Conservation (phyloP, 2,797 vertebrate genomes). For the Eutrigla gurnardus region DNA sequence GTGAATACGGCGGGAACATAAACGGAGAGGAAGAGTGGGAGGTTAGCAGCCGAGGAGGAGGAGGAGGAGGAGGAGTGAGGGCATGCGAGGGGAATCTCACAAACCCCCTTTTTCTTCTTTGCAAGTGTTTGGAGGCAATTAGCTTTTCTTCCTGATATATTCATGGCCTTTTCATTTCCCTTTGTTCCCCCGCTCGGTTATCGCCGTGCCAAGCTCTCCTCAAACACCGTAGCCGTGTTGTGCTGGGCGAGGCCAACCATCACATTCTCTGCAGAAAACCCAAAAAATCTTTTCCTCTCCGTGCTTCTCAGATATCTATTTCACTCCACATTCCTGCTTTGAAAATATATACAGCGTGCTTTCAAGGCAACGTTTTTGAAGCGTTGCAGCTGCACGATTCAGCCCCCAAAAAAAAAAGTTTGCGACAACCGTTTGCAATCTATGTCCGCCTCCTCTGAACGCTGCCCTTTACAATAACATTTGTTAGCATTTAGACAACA, state of each 20-base stretch:
- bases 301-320: conserved; percentile 45
- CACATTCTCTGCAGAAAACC: conserved; percentile 65
- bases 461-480: conserved; percentile 42
- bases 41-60: conserved; percentile 38
- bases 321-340: conserved; percentile 49
- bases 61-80: neutral
- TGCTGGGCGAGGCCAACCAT: conserved; percentile 62
- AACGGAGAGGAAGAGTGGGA: conserved; percentile 40
- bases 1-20: conserved; percentile 42
- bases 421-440: conserved; percentile 19
- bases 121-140: conserved; percentile 71
- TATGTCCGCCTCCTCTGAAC: conserved; percentile 9
- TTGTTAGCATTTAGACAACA: neutral
- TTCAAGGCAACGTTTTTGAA: conserved; percentile 28
- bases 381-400: conserved; percentile 22
- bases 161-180: conserved; percentile 56
- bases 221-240: conserved; percentile 81
- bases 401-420: conserved; percentile 13
- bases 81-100: conserved; percentile 41
- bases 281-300: conserved; percentile 34
- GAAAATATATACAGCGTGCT: conserved; percentile 37
- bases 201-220: conserved; percentile 59
- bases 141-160: conserved; percentile 58
- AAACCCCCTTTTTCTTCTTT: conserved; percentile 16
- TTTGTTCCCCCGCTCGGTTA: conserved; percentile 71